A percentile compares a stretch with the other conserved stretches of the same genome.
phyloP scores from a whole-genome alignment of 2,797 vertebrate species.

The Anguilla obscura region DNA sequence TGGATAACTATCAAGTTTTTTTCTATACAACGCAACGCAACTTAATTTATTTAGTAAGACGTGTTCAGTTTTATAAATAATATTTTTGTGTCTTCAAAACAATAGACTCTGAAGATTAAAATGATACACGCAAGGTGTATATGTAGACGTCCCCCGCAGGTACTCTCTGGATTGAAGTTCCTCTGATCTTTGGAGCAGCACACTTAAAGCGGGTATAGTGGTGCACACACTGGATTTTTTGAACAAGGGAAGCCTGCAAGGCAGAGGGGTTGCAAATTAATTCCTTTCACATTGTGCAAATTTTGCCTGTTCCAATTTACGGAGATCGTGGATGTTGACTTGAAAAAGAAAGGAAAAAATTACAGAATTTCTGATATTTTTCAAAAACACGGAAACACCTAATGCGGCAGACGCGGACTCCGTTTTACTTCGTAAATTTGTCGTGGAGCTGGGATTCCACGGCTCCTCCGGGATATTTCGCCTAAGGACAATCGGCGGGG shows the following conservation, averaged over 20 bases:
- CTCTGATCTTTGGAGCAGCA: constrained; percentile 55
- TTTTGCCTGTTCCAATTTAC: constrained; percentile 42
- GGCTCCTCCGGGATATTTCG: constrained; percentile 64
- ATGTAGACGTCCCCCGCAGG: constrained; percentile 64
- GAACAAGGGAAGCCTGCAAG: constrained; percentile 40
- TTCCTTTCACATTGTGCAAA: constrained; percentile 57
- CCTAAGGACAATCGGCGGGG: constrained; percentile 68
- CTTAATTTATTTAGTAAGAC: constrained; percentile 41
- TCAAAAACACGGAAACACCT: constrained; percentile 70
- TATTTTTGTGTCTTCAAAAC: constrained; percentile 41
- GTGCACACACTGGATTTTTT: constrained; percentile 55
- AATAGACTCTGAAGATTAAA: constrained; percentile 56
- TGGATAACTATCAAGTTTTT: constrained; percentile 51
- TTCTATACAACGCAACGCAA: constrained; percentile 33
- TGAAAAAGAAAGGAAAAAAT: constrained; percentile 25
- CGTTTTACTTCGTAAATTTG: constrained; percentile 63
- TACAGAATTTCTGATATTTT: constrained; percentile 52
- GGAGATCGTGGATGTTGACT: constrained; percentile 45
- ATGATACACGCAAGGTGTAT: constrained; percentile 71
- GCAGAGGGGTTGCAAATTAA: constrained; percentile 40
- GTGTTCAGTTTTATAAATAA: constrained; percentile 40
- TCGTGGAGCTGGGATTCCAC: constrained; percentile 66
- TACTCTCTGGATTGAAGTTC: constrained; percentile 64
- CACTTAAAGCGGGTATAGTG: constrained; percentile 41
- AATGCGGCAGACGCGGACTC: constrained; percentile 71